Percentiles rank a stretch among this genome's conserved stretches.
These are phyloP conservation scores for Corythornis leucogaster DNA, from an alignment of 2,797 vertebrate genomes.

Conservation along the genomic window DNA sequence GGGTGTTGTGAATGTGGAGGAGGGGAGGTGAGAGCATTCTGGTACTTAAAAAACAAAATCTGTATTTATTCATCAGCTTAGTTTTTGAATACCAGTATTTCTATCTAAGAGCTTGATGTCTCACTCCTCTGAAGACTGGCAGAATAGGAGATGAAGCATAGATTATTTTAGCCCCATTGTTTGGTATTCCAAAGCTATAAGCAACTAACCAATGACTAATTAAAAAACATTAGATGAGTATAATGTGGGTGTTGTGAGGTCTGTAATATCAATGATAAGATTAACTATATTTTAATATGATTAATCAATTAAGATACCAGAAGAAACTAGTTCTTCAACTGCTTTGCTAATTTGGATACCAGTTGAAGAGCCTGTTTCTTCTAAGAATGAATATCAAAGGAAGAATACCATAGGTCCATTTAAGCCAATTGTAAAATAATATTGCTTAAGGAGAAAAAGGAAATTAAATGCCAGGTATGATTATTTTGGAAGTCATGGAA, in stretches of 20 bases:
- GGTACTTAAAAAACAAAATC: neutral
- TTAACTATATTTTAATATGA: neutral
- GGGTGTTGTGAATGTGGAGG: neutral
- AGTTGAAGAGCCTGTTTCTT: neutral
- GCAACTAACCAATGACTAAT: neutral
- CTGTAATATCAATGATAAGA: neutral
- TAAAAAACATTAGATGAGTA: neutral
- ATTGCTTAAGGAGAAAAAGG: neutral
- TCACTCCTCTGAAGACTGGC: neutral
- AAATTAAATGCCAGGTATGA: slow-evolving; percentile 5
- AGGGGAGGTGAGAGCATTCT: neutral
- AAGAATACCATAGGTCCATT: neutral
- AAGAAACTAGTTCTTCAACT: neutral
- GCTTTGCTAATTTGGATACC: neutral
- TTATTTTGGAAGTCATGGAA: slow-evolving; percentile 29
- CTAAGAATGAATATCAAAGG: neutral
- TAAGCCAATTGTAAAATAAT: neutral
- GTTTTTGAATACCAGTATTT: neutral
- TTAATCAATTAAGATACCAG: neutral
- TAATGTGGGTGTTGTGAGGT: neutral
- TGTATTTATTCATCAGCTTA: neutral
- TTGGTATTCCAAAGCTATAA: neutral
- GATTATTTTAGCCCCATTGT: slow-evolving; percentile 7
- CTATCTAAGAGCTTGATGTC: neutral
- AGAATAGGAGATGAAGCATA: neutral